These are phyloP conservation scores for Labroides dimidiatus DNA, from an alignment of 2,797 vertebrate genomes.

Conservation along the genomic window DNA sequence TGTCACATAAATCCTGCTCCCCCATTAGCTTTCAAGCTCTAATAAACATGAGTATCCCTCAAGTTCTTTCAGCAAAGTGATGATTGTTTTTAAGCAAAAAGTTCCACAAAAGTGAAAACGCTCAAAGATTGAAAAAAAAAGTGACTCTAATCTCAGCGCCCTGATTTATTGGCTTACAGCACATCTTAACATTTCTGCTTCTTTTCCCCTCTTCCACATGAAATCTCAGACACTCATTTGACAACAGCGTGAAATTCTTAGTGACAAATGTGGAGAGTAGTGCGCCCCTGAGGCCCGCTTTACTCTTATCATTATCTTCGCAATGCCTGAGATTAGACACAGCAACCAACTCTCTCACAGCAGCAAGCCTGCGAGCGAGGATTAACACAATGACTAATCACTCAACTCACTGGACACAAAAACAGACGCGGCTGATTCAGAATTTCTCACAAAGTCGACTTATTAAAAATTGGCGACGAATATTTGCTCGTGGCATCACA, in stretches of 20 bases:
- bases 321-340: slow-evolving; percentile 71
- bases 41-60: background rate
- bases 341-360: slow-evolving; percentile 52
- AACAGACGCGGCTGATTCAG: slow-evolving; percentile 52
- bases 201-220: slow-evolving; percentile 7
- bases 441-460: slow-evolving; percentile 54
- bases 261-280: slow-evolving; percentile 58
- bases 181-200: slow-evolving; percentile 19
- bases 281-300: slow-evolving; percentile 51
- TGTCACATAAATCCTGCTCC: background rate
- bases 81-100: background rate
- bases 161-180: slow-evolving; percentile 30
- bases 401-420: slow-evolving; percentile 72
- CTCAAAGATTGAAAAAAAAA: slow-evolving; percentile 6
- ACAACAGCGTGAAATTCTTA: slow-evolving; percentile 62
- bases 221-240: slow-evolving; percentile 36
- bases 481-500: slow-evolving; percentile 39
- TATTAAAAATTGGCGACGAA: slow-evolving; percentile 42
- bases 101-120: background rate
- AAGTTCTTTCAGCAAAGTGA: slow-evolving; percentile 1
- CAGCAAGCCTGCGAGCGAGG: slow-evolving; percentile 53
- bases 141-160: slow-evolving; percentile 8
- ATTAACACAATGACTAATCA: slow-evolving; percentile 77
- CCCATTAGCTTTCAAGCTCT: slow-evolving; percentile 1
- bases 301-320: slow-evolving; percentile 71